phyloP scores from a whole-genome alignment of 1,140 invertebrate species.

The Drosophila pseudoobscura region DNA sequence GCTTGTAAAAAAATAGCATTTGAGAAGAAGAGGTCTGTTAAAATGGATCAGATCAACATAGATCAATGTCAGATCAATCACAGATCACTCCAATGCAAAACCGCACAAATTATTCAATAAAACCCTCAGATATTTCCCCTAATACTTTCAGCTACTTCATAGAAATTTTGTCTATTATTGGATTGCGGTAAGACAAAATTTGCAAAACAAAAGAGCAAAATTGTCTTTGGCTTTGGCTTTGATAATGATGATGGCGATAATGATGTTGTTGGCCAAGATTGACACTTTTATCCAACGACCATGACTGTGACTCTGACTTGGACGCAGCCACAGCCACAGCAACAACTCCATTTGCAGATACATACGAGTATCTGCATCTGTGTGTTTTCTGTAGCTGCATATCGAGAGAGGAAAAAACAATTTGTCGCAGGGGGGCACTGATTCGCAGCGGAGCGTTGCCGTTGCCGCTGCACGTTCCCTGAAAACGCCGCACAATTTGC shows the following conservation, averaged over 20 bases:
- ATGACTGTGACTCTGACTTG: constrained; percentile 65
- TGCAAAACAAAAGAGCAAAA: constrained; percentile 50
- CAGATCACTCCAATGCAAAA: not conserved
- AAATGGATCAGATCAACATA: not conserved
- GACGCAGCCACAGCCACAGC: not conserved
- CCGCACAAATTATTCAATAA: constrained; percentile 10
- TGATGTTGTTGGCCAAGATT: constrained; percentile 62
- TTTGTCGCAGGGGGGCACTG: constrained; percentile 62
- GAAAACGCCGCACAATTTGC: constrained; percentile 58
- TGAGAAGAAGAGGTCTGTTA: not conserved
- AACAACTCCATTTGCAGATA: constrained; percentile 33
- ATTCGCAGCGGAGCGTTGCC: constrained; percentile 46
- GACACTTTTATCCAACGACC: constrained; percentile 78
- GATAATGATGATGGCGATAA: constrained; percentile 45
- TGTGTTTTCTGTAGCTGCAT: too few species aligned
- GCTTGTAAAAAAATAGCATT: not conserved
- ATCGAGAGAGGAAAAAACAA: constrained; percentile 58
- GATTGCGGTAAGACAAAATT: constrained; percentile 25
- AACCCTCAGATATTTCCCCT: constrained; percentile 30
- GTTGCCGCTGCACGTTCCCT: constrained; percentile 48
- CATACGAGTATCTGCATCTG: constrained; percentile 23
- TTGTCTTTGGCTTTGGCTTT: constrained; percentile 43
- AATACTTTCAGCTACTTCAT: constrained; percentile 40
- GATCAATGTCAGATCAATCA: too few species aligned
- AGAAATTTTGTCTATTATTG: constrained; percentile 34